Percentiles rank a stretch among this genome's conserved stretches.
Conservation (phyloP, 2,888 invertebrate species). For the Apomyelois bistriatella region DNA sequence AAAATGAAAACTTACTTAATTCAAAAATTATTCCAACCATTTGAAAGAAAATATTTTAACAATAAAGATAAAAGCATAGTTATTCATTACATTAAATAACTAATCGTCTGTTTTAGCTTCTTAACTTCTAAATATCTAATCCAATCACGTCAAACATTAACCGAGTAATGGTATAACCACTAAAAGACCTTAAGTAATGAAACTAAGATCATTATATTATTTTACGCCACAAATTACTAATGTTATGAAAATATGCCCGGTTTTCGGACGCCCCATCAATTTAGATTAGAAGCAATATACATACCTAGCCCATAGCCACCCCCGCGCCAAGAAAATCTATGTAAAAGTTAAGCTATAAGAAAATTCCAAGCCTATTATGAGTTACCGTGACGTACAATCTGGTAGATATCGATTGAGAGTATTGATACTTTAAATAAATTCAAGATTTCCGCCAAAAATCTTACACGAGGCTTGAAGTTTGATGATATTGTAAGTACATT, state of each 20-base stretch:
- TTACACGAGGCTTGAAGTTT: too few relatives aligned
- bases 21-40: too few relatives aligned
- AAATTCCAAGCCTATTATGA: constrained; percentile 75
- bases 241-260: constrained; percentile 70
- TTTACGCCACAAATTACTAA: constrained; percentile 76
- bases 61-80: neutral
- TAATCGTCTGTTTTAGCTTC: too few relatives aligned
- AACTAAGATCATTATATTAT: constrained; percentile 70
- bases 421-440: constrained; percentile 44
- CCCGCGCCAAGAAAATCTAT: constrained; percentile 68
- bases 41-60: too few relatives aligned
- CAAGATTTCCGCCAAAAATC: too few relatives aligned
- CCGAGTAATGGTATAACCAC: constrained; percentile 45
- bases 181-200: constrained; percentile 70
- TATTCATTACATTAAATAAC: too few relatives aligned
- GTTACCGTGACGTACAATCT: constrained; percentile 50
- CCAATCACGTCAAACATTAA: constrained; percentile 23
- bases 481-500: neutral
- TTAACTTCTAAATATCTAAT: constrained; percentile 23
- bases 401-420: constrained; percentile 23
- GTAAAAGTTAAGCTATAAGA: constrained; percentile 72
- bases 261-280: constrained; percentile 77
- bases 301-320: constrained; percentile 57
- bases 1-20: too few relatives aligned
- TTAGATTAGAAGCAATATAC: constrained; percentile 76